Percentiles rank a stretch among this genome's conserved stretches.
Evolutionary conservation across 2,888 invertebrate species (phyloP).

Genomic region (Spialia ferax): DNA sequence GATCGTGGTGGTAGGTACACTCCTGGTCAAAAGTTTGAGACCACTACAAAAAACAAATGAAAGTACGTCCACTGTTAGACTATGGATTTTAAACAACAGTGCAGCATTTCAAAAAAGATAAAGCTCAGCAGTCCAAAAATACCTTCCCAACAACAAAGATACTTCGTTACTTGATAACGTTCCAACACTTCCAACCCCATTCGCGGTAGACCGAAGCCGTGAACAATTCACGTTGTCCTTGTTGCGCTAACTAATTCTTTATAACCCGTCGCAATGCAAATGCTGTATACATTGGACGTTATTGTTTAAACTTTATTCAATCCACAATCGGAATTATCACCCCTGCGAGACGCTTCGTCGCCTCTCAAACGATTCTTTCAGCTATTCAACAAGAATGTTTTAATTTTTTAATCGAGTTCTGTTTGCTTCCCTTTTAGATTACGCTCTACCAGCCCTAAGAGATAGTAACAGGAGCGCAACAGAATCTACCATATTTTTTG

Average conservation of each 20-base stretch:
- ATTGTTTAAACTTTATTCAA: constrained; percentile 73
- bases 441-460: too few species aligned
- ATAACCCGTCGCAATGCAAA: constrained; percentile 57
- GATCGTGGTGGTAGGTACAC: too few species aligned
- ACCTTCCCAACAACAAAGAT: neutral
- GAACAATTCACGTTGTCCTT: constrained; percentile 4
- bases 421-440: constrained; percentile 6
- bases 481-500: neutral
- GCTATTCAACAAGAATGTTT: constrained; percentile 33
- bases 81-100: too few species aligned
- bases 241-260: constrained; percentile 47
- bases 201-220: constrained; percentile 9
- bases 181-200: neutral
- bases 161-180: constrained; percentile 17
- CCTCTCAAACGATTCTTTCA: constrained; percentile 44
- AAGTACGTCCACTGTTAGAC: too few species aligned
- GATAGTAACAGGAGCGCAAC: neutral
- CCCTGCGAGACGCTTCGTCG: constrained; percentile 40
- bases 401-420: constrained; percentile 30
- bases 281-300: constrained; percentile 62
- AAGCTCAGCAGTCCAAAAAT: neutral
- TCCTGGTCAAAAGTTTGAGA: too few species aligned
- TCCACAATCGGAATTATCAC: constrained; percentile 65
- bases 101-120: too few species aligned
- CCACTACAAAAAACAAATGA: too few species aligned